Evolutionary conservation across 2,888 invertebrate genomes (phyloP).

Genomic region (Coenonympha arcania): DNA sequence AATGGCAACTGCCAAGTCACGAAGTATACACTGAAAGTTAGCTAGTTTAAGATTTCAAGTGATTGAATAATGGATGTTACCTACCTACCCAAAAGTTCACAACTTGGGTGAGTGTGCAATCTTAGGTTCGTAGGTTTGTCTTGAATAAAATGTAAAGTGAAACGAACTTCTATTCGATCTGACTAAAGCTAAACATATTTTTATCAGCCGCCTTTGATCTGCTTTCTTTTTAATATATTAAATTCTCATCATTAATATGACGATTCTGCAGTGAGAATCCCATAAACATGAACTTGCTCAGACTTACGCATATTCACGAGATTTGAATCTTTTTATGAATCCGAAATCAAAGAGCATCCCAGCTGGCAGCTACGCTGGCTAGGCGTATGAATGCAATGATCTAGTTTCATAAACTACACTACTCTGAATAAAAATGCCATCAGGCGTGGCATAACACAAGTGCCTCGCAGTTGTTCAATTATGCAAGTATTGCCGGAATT

Average conservation of each 20-base stretch:
- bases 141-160: not conserved
- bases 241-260: too few species aligned
- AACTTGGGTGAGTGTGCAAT: not conserved
- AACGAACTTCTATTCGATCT: not conserved
- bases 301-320: not conserved
- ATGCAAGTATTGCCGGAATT: slow-evolving; percentile 13
- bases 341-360: not conserved
- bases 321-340: not conserved
- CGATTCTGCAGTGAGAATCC: too few species aligned
- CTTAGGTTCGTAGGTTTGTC: not conserved
- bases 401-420: not conserved
- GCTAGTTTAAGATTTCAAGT: not conserved
- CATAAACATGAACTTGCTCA: not conserved
- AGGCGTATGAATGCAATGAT: not conserved
- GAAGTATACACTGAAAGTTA: not conserved
- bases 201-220: too few species aligned
- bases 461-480: slow-evolving; percentile 14
- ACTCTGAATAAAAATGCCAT: slow-evolving; percentile 6
- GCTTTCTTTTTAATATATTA: too few species aligned
- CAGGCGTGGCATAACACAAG: not conserved
- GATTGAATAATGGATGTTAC: not conserved
- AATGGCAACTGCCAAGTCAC: not conserved
- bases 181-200: not conserved
- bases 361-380: too few species aligned
- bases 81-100: not conserved